Percentiles rank a stretch among this genome's conserved stretches.
phyloP scores from a whole-genome alignment of 2,797 vertebrate species.

The Pangasius sanitwongsei region DNA sequence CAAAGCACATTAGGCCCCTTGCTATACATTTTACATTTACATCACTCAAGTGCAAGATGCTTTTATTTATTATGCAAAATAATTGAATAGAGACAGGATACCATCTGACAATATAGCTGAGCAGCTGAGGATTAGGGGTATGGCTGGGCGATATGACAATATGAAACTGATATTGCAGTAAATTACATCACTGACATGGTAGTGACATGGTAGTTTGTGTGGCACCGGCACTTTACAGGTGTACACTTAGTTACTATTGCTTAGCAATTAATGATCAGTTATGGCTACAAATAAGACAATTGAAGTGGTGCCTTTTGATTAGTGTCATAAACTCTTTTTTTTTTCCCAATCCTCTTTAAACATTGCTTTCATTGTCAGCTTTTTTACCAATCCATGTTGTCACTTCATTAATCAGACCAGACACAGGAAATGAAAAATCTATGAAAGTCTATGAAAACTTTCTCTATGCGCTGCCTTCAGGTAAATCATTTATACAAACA shows the following conservation, averaged over 20 bases:
- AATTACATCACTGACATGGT: slow-evolving; percentile 10
- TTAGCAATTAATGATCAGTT: background rate
- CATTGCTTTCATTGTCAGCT: background rate
- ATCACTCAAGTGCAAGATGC: slow-evolving; percentile 6
- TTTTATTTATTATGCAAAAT: background rate
- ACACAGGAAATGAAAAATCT: background rate
- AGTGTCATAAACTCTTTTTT: background rate
- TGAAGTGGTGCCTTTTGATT: background rate
- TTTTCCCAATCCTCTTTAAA: background rate
- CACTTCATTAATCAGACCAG: background rate
- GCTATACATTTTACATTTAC: slow-evolving; percentile 1
- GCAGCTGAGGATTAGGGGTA: background rate
- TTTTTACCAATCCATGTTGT: background rate
- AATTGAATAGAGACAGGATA: background rate
- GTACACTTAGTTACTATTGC: background rate
- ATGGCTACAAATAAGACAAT: background rate
- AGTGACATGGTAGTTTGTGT: background rate
- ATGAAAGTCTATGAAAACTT: background rate
- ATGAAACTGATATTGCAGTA: background rate
- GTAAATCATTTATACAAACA: background rate
- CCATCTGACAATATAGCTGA: background rate
- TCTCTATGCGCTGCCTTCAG: background rate
- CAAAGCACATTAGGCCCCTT: background rate
- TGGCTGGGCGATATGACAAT: background rate
- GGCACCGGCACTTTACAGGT: background rate